Percentiles rank a stretch among this genome's conserved stretches.
Conservation (phyloP, 2,888 invertebrate genomes). For the Ametastegia equiseti region DNA sequence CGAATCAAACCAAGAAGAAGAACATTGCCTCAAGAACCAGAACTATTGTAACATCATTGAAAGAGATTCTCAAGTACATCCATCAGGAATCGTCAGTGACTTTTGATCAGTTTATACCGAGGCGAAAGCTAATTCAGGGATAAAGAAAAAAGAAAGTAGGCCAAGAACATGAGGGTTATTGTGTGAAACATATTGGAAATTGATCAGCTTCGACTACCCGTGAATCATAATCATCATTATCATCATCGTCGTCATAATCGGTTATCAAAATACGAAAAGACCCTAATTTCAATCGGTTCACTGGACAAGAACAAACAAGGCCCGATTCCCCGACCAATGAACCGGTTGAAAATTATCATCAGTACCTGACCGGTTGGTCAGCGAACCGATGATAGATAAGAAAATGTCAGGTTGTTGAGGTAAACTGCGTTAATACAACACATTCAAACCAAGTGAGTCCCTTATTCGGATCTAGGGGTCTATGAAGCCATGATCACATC, state of each 20-base stretch:
- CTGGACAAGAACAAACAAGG: not conserved
- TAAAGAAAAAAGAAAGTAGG: too few relatives aligned
- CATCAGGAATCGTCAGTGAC: too few relatives aligned
- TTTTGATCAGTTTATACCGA: too few relatives aligned
- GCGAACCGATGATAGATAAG: not conserved
- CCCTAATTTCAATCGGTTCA: not conserved
- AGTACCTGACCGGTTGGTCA: conserved; percentile 4
- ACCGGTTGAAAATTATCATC: not conserved
- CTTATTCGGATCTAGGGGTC: conserved; percentile 4
- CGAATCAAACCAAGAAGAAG: too few relatives aligned
- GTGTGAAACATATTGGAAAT: too few relatives aligned
- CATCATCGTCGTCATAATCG: not conserved
- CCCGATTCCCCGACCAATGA: not conserved
- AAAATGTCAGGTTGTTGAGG: not conserved
- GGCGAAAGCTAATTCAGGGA: too few relatives aligned
- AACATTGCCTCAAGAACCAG: too few relatives aligned
- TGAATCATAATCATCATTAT: not conserved
- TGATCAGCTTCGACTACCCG: too few relatives aligned
- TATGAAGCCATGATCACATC: conserved; percentile 52
- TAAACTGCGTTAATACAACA: not conserved
- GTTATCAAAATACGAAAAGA: not conserved
- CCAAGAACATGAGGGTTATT: too few relatives aligned
- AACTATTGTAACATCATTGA: too few relatives aligned
- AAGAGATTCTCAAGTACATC: too few relatives aligned
- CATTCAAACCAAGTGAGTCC: not conserved